Percentiles rank a stretch among this genome's conserved stretches.
phyloP scores from a whole-genome alignment of 2,888 invertebrate genomes.

The Physocephala rufipes region DNA sequence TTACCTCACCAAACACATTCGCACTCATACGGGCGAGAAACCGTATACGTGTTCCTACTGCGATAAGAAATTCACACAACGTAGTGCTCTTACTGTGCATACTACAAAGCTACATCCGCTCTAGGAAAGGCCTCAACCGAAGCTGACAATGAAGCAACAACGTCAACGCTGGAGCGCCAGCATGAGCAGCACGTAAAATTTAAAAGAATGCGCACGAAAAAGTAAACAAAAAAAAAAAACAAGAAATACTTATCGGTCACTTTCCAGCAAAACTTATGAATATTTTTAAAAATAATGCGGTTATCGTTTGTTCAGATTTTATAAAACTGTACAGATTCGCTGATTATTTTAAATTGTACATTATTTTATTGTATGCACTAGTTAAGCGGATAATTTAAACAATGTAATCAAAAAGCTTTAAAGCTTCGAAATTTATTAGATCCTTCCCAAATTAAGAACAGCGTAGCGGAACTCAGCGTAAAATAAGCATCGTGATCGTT shows the following conservation, averaged over 20 bases:
- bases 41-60: constrained; percentile 64
- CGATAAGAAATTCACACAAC: constrained; percentile 64
- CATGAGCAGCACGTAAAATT: constrained; percentile 14
- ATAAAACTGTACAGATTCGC: not conserved
- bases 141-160: constrained; percentile 41
- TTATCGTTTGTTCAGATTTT: not conserved
- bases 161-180: constrained; percentile 16
- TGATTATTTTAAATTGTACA: not conserved
- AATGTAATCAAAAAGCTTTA: not conserved
- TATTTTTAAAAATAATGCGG: constrained; percentile 5
- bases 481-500: no score
- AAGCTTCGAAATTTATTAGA: no score
- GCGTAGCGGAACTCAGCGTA: no score
- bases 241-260: constrained; percentile 11
- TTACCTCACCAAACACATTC: constrained; percentile 65
- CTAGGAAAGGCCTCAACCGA: constrained; percentile 58
- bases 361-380: constrained; percentile 5
- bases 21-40: constrained; percentile 64
- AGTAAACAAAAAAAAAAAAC: constrained; percentile 13
- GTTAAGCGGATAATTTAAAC: not conserved
- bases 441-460: no score
- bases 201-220: not conserved
- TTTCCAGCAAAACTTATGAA: constrained; percentile 6
- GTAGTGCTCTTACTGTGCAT: constrained; percentile 63
- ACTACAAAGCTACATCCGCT: constrained; percentile 64